These are phyloP conservation scores for Columba livia DNA, from an alignment of 2,113 vertebrate genomes.

Conservation along the genomic window DNA sequence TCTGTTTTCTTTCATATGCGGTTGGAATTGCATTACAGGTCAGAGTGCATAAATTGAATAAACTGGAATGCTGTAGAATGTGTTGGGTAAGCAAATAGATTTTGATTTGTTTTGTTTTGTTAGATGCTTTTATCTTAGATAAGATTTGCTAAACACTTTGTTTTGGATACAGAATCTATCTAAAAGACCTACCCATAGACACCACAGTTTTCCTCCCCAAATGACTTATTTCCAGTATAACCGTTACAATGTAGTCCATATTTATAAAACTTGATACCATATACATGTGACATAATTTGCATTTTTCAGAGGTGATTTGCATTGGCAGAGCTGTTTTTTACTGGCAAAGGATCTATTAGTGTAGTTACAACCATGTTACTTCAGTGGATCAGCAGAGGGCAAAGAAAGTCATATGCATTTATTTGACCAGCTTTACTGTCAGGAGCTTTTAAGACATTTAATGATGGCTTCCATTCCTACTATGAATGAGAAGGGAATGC, in stretches of 20 bases:
- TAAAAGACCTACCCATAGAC: not conserved
- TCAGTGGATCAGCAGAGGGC: not conserved
- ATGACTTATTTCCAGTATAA: constrained; percentile 30
- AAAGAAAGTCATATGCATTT: not conserved
- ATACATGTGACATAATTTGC: constrained; percentile 20
- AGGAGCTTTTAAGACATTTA: not conserved
- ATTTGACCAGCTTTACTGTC: not conserved
- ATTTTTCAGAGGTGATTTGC: not conserved
- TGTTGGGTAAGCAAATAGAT: not conserved
- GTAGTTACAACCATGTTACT: not conserved
- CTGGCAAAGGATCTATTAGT: not conserved
- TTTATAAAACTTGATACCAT: constrained; percentile 34
- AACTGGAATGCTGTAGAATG: not conserved
- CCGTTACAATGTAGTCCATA: not conserved
- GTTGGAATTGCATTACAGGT: constrained; percentile 31
- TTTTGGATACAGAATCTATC: not conserved
- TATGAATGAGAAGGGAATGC: not conserved
- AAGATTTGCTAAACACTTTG: not conserved
- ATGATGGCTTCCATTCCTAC: not conserved
- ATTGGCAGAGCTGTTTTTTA: not conserved
- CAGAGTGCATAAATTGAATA: constrained; percentile 16
- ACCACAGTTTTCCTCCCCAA: not conserved
- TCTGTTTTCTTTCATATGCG: constrained; percentile 26
- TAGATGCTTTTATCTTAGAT: constrained; percentile 15
- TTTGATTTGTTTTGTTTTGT: not conserved